A percentile compares a stretch with the other conserved stretches of the same genome.
Conservation (phyloP, 64 coral and sea anemone genomes). For the Montipora efflorescens region DNA sequence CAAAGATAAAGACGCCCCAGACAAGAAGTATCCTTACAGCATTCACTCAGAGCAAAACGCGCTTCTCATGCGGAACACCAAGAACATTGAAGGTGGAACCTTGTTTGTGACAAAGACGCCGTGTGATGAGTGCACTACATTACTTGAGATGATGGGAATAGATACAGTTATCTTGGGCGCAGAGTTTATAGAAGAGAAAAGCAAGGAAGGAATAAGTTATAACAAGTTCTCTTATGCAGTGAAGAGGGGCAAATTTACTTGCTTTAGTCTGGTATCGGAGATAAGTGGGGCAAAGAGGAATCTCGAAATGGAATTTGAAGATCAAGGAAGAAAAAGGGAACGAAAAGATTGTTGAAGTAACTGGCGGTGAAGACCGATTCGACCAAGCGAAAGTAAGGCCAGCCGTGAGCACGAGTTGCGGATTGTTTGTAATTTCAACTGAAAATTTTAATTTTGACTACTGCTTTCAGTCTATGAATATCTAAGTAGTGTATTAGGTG, state of each 20-base stretch:
- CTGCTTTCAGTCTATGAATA: too few relatives aligned
- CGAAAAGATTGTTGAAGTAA: too few relatives aligned
- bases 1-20: neutral
- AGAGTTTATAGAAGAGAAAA: neutral
- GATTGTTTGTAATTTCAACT: too few relatives aligned
- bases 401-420: too few relatives aligned
- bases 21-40: slow-evolving; percentile 64
- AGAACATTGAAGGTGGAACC: neutral
- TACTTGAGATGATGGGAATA: slow-evolving; percentile 44
- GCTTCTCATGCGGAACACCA: slow-evolving; percentile 49
- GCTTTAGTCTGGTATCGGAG: neutral
- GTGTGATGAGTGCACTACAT: slow-evolving; percentile 55
- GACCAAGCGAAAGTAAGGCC: too few relatives aligned
- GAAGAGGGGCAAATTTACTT: neutral
- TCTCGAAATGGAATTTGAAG: too few relatives aligned
- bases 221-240: neutral
- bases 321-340: too few relatives aligned
- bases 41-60: slow-evolving; percentile 85
- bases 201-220: neutral
- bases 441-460: too few relatives aligned
- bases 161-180: slow-evolving; percentile 39
- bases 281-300: too few relatives aligned
- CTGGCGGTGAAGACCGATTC: too few relatives aligned
- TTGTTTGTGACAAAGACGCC: slow-evolving; percentile 57
- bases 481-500: too few relatives aligned